phyloP scores from a whole-genome alignment of 2,888 invertebrate genomes.

The Diarsia brunnea region DNA sequence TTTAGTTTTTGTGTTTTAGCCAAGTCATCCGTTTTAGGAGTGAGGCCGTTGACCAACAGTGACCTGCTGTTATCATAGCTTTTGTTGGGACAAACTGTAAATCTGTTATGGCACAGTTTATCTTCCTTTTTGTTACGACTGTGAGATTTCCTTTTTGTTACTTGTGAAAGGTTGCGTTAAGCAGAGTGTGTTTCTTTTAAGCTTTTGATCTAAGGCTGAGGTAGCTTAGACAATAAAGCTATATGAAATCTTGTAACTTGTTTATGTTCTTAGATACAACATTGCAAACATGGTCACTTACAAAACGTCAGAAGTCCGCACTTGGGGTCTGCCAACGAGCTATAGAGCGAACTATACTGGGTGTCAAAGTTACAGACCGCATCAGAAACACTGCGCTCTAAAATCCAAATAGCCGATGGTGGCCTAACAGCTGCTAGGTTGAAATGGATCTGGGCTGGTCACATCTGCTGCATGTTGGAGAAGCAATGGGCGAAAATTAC shows the following conservation, averaged over 20 bases:
- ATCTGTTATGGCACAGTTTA: constrained; percentile 64
- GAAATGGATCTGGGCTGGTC: too few species aligned
- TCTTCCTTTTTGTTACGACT: constrained; percentile 51
- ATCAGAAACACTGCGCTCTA: too few species aligned
- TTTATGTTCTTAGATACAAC: too few species aligned
- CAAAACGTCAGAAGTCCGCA: too few species aligned
- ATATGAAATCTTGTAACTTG: not conserved
- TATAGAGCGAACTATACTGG: too few species aligned
- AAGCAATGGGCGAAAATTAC: too few species aligned
- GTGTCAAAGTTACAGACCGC: too few species aligned
- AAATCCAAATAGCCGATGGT: too few species aligned
- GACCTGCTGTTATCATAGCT: constrained; percentile 73
- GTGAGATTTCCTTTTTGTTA: constrained; percentile 49
- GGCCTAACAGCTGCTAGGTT: too few species aligned
- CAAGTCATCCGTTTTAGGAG: constrained; percentile 76
- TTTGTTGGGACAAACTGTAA: constrained; percentile 67
- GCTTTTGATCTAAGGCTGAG: not conserved
- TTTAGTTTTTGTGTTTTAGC: constrained; percentile 76
- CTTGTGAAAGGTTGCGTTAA: constrained; percentile 21
- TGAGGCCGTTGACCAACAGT: constrained; percentile 73
- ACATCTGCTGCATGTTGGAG: too few species aligned
- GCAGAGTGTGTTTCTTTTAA: not conserved
- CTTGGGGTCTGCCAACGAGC: too few species aligned
- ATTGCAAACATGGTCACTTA: too few species aligned
- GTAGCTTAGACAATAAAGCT: not conserved